These are phyloP conservation scores for Triplophysa dalaica DNA, from an alignment of 2,113 vertebrate species.

Conservation along the genomic window DNA sequence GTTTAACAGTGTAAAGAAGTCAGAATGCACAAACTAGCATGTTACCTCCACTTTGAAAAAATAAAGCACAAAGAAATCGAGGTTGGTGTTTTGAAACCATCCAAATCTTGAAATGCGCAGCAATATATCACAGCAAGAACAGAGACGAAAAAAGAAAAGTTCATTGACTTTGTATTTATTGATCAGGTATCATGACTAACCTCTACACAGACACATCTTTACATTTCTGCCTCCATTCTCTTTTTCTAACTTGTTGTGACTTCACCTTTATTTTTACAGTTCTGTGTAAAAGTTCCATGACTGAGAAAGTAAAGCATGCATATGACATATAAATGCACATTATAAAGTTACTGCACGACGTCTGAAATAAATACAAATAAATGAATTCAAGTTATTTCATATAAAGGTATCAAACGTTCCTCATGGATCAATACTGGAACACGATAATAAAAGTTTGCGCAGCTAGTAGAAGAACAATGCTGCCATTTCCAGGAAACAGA, in stretches of 20 bases:
- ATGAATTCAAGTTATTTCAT: slow-evolving; percentile 85
- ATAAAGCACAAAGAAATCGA: no score
- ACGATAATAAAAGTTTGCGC: slow-evolving; percentile 87
- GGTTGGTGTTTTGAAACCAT: no score
- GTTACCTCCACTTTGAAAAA: no score
- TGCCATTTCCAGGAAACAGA: slow-evolving; percentile 97
- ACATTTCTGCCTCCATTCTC: no score
- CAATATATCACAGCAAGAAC: no score
- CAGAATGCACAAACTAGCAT: no score
- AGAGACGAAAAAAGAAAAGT: background rate
- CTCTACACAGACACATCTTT: slow-evolving; percentile 70
- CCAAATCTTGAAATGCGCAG: no score
- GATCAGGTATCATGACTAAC: slow-evolving; percentile 83
- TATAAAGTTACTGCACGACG: slow-evolving; percentile 90
- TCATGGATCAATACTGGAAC: slow-evolving; percentile 94
- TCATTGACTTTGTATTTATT: slow-evolving; percentile 79
- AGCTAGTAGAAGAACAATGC: slow-evolving; percentile 82
- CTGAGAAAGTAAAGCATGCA: slow-evolving; percentile 84
- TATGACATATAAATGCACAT: slow-evolving; percentile 92
- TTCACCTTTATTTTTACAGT: slow-evolving; percentile 54
- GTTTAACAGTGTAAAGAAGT: no score
- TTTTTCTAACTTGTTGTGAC: no score
- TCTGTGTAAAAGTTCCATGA: slow-evolving; percentile 93
- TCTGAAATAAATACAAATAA: slow-evolving; percentile 98
- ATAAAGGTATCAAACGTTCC: slow-evolving; percentile 92